Percentiles rank a stretch among this genome's conserved stretches.
Conservation (phyloP, 2,797 vertebrate species). For the Nannoperca obscura region DNA sequence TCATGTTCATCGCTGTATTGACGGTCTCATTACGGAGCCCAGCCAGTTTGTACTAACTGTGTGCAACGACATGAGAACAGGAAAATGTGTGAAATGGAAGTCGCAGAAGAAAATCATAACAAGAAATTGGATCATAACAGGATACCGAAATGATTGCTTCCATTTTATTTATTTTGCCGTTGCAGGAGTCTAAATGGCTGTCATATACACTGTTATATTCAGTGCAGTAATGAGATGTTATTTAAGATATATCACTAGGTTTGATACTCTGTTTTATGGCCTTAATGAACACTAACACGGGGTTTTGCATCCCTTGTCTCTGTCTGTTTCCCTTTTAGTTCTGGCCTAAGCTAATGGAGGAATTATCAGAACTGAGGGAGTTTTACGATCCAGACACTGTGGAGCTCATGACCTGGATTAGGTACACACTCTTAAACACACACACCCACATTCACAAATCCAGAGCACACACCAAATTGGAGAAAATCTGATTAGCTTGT, state of each 20-base stretch:
- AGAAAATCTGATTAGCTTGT: slow-evolving; percentile 69
- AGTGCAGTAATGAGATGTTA: slow-evolving; percentile 27
- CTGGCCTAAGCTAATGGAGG: slow-evolving; percentile 94
- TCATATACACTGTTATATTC: background rate
- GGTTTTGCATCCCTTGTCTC: slow-evolving; percentile 23
- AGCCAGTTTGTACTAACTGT: slow-evolving; percentile 22
- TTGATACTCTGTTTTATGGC: slow-evolving; percentile 5
- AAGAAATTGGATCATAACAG: slow-evolving; percentile 37
- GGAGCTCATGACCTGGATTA: slow-evolving; percentile 99
- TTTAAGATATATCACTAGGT: slow-evolving; percentile 5
- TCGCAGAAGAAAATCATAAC: slow-evolving; percentile 32
- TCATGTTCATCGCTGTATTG: slow-evolving; percentile 54
- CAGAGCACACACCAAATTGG: slow-evolving; percentile 57
- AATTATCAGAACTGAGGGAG: slow-evolving; percentile 95
- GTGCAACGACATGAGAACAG: slow-evolving; percentile 1
- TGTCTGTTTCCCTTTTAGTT: slow-evolving; percentile 82
- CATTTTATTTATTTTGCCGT: slow-evolving; percentile 25
- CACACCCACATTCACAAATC: slow-evolving; percentile 33
- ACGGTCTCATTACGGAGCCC: slow-evolving; percentile 38
- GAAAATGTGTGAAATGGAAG: slow-evolving; percentile 36
- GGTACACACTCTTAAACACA: slow-evolving; percentile 81
- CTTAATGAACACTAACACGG: background rate
- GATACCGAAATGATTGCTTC: slow-evolving; percentile 15
- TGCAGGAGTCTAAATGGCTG: slow-evolving; percentile 18
- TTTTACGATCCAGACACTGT: slow-evolving; percentile 99